Percentiles rank a stretch among this genome's conserved stretches.
These are phyloP conservation scores for Thamnophis elegans DNA, from an alignment of 2,797 vertebrate species.

Conservation along the genomic window DNA sequence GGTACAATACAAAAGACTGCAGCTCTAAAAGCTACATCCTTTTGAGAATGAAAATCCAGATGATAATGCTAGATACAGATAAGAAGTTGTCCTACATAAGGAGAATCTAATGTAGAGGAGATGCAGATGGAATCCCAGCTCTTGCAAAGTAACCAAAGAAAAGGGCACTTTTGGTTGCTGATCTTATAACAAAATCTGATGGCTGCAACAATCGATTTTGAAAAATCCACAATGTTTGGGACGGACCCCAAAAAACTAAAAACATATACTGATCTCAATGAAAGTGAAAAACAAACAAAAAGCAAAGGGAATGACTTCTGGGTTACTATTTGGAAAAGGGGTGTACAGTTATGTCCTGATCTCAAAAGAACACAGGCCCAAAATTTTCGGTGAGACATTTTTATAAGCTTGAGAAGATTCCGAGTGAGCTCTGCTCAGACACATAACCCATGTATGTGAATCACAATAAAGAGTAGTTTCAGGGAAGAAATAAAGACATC, in stretches of 20 bases:
- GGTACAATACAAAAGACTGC: not conserved
- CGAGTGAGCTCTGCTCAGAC: not conserved
- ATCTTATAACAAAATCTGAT: not conserved
- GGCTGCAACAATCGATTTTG: not conserved
- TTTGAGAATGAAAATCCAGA: not conserved
- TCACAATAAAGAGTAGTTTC: not conserved
- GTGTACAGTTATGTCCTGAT: not conserved
- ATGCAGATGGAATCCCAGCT: not conserved
- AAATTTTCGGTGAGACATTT: not conserved
- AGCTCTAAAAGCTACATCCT: not conserved
- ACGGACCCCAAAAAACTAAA: not conserved
- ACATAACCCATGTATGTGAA: not conserved
- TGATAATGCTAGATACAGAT: not conserved
- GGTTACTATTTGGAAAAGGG: not conserved
- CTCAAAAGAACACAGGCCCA: not conserved
- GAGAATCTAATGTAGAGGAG: not conserved
- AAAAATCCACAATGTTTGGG: not conserved
- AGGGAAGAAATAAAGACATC: not conserved
- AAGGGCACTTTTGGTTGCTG: not conserved
- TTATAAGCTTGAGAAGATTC: not conserved
- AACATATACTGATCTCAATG: not conserved
- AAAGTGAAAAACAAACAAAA: not conserved
- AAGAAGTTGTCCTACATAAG: not conserved
- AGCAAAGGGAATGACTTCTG: not conserved
- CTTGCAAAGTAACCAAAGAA: not conserved